A percentile compares a stretch with the other conserved stretches of the same genome.
These are phyloP conservation scores for Philereme vetulata DNA, from an alignment of 2,888 invertebrate genomes.

Conservation along the genomic window DNA sequence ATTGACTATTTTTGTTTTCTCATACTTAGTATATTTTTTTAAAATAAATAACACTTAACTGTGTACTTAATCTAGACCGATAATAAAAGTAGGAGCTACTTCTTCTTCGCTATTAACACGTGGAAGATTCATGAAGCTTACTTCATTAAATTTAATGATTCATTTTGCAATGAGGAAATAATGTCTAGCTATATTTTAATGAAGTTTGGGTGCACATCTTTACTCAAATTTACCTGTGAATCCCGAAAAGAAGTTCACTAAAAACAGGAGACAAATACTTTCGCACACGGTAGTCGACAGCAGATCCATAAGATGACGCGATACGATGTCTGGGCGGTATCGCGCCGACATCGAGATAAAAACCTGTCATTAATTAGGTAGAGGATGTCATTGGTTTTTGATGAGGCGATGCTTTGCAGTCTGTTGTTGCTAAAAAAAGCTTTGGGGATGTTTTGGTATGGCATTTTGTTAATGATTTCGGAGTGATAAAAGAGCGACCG, in stretches of 20 bases:
- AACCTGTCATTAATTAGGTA: constrained; percentile 73
- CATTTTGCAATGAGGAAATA: too few species aligned
- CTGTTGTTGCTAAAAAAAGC: constrained; percentile 14
- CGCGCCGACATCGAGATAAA: constrained; percentile 52
- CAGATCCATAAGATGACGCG: constrained; percentile 64
- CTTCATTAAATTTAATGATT: too few species aligned
- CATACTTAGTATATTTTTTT: too few species aligned
- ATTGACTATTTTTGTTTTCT: too few species aligned
- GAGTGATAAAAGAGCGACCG: constrained; percentile 3
- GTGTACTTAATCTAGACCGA: too few species aligned
- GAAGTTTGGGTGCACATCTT: too few species aligned
- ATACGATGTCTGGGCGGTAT: constrained; percentile 76
- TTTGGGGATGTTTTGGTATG: constrained; percentile 18
- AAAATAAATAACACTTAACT: too few species aligned
- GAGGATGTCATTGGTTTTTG: constrained; percentile 31
- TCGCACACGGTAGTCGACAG: constrained; percentile 69
- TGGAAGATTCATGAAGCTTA: too few species aligned
- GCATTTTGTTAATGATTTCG: constrained; percentile 21
- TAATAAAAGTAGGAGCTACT: too few species aligned
- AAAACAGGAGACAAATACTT: constrained; percentile 49
- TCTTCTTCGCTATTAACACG: too few species aligned
- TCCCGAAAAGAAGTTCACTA: constrained; percentile 16
- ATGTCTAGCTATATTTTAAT: too few species aligned
- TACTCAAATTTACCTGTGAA: constrained; percentile 6
- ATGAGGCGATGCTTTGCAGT: constrained; percentile 25